Evolutionary conservation across 1,140 invertebrate species (phyloP).

Genomic region (Listronotus oregonensis): DNA sequence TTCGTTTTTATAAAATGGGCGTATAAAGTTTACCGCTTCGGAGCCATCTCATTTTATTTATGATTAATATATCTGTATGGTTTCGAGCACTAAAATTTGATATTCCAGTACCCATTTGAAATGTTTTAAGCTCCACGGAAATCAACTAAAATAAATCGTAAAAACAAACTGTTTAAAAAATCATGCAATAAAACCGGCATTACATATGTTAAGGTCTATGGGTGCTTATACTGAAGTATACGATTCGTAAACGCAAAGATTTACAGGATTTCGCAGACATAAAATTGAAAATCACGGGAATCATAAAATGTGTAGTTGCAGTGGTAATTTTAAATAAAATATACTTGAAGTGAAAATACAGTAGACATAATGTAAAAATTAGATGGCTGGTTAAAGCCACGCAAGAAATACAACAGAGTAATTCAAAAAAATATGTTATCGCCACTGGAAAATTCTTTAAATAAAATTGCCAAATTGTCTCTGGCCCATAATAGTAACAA

Average conservation of each 20-base stretch:
- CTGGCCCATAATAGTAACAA: no score
- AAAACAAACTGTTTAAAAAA: conserved; percentile 7
- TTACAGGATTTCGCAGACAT: no score
- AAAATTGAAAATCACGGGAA: no score
- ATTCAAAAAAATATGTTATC: no score
- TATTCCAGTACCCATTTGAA: conserved; percentile 4
- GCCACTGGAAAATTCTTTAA: no score
- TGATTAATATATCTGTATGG: conserved; percentile 11
- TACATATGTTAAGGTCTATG: conserved; percentile 1
- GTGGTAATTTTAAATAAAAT: no score
- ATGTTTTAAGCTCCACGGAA: conserved; percentile 8
- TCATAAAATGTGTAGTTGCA: no score
- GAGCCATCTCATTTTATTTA: conserved; percentile 6
- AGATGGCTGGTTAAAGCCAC: no score
- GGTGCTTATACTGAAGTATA: conserved; percentile 5
- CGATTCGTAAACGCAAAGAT: conserved; percentile 1
- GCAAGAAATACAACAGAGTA: no score
- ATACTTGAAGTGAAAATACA: no score
- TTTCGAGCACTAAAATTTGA: conserved; percentile 5
- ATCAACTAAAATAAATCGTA: conserved; percentile 2
- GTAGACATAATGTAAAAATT: no score
- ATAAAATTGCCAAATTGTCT: no score
- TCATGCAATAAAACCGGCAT: neutral
- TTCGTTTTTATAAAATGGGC: conserved; percentile 3
- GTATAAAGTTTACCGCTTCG: conserved; percentile 2